phyloP scores from a whole-genome alignment of 37 sponge, comb jelly and placozoan species.

The Axinella damicornis region DNA sequence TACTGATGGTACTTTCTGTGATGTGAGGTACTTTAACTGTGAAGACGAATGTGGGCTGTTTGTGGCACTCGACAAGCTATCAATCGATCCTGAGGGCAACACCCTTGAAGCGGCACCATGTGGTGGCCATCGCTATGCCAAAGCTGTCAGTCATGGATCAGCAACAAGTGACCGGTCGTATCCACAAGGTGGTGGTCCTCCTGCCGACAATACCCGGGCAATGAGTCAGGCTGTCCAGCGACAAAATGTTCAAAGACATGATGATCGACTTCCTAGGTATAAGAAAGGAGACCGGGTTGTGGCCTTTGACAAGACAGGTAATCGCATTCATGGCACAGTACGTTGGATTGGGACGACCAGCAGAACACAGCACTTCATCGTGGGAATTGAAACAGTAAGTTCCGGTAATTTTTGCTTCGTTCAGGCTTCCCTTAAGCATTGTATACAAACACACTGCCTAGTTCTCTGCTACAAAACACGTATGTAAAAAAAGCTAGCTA shows the following conservation, averaged over 20 bases:
- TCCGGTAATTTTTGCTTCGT: too few species aligned
- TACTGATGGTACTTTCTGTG: constrained; percentile 49
- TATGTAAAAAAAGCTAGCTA: too few species aligned
- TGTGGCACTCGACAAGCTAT: constrained; percentile 55
- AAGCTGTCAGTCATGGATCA: too few species aligned
- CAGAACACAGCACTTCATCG: neutral
- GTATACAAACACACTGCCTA: too few species aligned
- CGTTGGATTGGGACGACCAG: constrained; percentile 4
- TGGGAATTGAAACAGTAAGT: constrained; percentile 24
- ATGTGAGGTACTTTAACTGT: constrained; percentile 53
- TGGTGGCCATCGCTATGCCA: too few species aligned
- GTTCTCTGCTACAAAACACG: too few species aligned
- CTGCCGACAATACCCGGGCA: too few species aligned
- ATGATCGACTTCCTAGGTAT: neutral
- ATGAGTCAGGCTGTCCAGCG: too few species aligned
- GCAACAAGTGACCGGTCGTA: too few species aligned
- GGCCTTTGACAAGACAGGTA: neutral
- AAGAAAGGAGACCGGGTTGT: constrained; percentile 7
- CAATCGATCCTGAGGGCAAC: neutral
- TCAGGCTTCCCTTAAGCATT: too few species aligned
- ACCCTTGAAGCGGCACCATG: too few species aligned
- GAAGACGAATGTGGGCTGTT: constrained; percentile 57
- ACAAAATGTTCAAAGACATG: neutral
- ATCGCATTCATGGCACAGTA: constrained; percentile 2
- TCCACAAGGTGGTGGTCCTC: neutral